Percentiles rank a stretch among this genome's conserved stretches.
Conservation (phyloP, 2,888 invertebrate species). For the Odontocerum albicorne region DNA sequence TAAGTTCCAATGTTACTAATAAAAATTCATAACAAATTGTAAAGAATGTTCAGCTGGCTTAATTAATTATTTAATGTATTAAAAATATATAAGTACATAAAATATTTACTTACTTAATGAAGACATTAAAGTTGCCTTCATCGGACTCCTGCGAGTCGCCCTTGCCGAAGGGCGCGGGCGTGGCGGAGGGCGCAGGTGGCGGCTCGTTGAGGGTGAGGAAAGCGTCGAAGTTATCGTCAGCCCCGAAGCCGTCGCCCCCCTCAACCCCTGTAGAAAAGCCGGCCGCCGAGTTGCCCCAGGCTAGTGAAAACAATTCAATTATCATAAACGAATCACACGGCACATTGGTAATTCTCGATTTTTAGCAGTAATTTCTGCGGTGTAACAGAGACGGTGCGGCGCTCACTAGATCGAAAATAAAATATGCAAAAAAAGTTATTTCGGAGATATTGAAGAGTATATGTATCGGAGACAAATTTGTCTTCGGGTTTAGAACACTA, state of each 20-base stretch:
- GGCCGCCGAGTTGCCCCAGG: conserved; percentile 43
- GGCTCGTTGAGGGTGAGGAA: conserved; percentile 82
- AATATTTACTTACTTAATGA: conserved; percentile 69
- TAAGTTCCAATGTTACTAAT: neutral
- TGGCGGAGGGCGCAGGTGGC: conserved; percentile 65
- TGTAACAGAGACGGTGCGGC: no score
- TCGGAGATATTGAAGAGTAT: no score
- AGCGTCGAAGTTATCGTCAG: conserved; percentile 76
- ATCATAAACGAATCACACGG: no score
- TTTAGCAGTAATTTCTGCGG: no score
- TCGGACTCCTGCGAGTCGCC: conserved; percentile 76
- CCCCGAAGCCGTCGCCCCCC: conserved; percentile 60
- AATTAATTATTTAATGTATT: neutral
- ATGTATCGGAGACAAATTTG: no score
- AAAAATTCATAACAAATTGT: neutral
- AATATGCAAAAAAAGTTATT: no score
- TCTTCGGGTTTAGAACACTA: no score
- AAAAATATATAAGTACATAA: no score
- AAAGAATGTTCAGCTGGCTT: no score
- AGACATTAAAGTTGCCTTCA: conserved; percentile 78
- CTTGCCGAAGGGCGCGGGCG: conserved; percentile 62
- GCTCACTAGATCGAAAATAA: no score
- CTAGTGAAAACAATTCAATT: conserved; percentile 30
- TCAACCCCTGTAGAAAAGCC: conserved; percentile 38
- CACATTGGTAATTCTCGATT: no score